phyloP scores from a whole-genome alignment of 2,797 vertebrate genomes.

The Limosa lapponica region DNA sequence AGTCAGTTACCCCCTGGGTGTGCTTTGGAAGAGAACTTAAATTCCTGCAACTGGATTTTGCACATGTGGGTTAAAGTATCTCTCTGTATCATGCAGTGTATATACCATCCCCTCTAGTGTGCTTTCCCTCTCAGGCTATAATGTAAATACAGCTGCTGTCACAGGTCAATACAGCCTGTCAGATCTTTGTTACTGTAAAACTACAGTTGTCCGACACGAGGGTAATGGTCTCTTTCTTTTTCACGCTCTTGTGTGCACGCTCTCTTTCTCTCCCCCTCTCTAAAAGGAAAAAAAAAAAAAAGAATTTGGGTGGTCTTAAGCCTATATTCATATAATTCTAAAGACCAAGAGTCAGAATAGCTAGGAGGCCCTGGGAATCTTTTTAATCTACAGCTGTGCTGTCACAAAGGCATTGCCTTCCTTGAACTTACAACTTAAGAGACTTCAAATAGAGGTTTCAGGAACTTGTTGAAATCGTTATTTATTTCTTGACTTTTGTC shows the following conservation, averaged over 20 bases:
- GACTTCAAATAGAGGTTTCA: conserved; percentile 54
- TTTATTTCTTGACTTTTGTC: conserved; percentile 60
- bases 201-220: not conserved
- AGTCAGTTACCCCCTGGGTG: not conserved
- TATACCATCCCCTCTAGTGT: not conserved
- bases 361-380: conserved; percentile 40
- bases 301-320: conserved; percentile 58
- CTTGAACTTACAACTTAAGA: conserved; percentile 42
- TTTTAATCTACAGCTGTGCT: conserved; percentile 52
- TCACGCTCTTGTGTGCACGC: not conserved
- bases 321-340: conserved; percentile 54
- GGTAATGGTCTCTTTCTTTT: not conserved
- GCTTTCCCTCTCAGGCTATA: not conserved
- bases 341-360: conserved; percentile 43
- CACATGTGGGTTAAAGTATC: not conserved
- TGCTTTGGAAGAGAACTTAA: conserved; percentile 24
- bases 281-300: not conserved
- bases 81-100: not conserved
- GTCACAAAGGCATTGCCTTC: conserved; percentile 22
- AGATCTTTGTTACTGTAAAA: conserved; percentile 53
- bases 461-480: conserved; percentile 44
- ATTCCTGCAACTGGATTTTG: conserved; percentile 14
- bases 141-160: conserved; percentile 64
- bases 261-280: not conserved
- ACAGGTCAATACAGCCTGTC: not conserved